phyloP scores from a whole-genome alignment of 2,113 vertebrate genomes.

The Copsychus sechellarum region DNA sequence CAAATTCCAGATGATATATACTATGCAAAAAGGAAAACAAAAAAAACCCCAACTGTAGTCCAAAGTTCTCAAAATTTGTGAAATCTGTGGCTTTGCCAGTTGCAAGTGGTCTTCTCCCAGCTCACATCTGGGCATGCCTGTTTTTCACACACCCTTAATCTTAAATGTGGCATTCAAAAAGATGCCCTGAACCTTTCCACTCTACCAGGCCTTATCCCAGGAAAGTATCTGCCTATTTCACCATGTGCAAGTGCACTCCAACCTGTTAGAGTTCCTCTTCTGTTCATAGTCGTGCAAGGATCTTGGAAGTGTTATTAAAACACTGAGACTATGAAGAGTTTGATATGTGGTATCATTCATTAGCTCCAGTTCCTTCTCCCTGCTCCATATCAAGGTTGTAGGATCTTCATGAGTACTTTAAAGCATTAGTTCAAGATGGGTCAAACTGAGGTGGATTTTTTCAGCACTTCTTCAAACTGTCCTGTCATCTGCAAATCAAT shows the following conservation, averaged over 20 bases:
- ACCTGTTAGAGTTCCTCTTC: neutral
- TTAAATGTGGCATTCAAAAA: neutral
- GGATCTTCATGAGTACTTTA: neutral
- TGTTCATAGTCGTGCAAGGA: neutral
- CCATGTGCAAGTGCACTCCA: neutral
- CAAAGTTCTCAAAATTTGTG: neutral
- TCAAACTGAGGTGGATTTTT: neutral
- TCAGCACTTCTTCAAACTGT: neutral
- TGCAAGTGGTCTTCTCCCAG: neutral
- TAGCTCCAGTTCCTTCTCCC: neutral
- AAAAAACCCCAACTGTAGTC: no score
- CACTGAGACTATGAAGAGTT: neutral
- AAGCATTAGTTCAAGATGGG: neutral
- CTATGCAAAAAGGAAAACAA: neutral
- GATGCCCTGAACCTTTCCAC: neutral
- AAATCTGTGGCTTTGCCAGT: neutral
- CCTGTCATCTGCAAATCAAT: neutral
- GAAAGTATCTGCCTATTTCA: neutral
- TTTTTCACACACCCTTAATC: neutral
- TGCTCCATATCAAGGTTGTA: neutral
- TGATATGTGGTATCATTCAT: fast-evolving
- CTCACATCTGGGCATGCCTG: neutral
- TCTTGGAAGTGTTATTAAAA: neutral
- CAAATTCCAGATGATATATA: neutral
- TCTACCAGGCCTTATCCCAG: neutral